Base-by-base conservation (phyloP, 2,113 vertebrate genomes). In the Myotis davidii region DNA sequence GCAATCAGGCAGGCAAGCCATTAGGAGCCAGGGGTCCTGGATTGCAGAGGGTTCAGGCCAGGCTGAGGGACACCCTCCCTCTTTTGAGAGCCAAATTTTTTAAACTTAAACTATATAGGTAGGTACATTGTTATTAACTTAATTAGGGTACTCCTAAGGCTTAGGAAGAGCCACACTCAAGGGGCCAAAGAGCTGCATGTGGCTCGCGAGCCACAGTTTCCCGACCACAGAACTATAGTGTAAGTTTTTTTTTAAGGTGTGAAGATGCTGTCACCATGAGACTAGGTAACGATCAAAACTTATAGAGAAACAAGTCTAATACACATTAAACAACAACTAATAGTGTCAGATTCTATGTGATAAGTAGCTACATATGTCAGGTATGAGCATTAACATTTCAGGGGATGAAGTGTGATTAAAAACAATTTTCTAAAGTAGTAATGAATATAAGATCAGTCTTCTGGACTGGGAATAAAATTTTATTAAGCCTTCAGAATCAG, bases 401-500 rank as follows among this genome's bases (percentile, higher is more conserved):
- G 39, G 32, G 11, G 50, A 50, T 86, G 2, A 85, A 93, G 9
- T 69, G 0, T 83, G 29, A 23, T 83, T 85, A 50, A 42, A 4
- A 88, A 61, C 10, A 56, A 8, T 12, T 76, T 94, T 69, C 12
- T 78, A 73, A 77, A 69, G 17, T 29, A 77, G n/a, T 73, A 25
- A 5, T 78, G 39, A 45, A 93, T 59, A 34, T 65, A 87, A 64
- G 16, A 65, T 86, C 56, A 56, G n/a, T 70, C 11, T 45, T 83
- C 64, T 0, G n/a, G n/a, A 54, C 18, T 59, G 7, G 20, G 5
- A 85, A 85, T 54, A 65, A 54, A 73, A 88, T 88, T 91, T 72
- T 2, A 88, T 59, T 90, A 87, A 79, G 85, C 76, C 7, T 86
- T 69, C 48, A 83, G 34, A 83, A 86, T 74, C 20, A 90, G 84